Base-by-base conservation (phyloP, 2,113 vertebrate genomes). In the Python bivittatus region DNA sequence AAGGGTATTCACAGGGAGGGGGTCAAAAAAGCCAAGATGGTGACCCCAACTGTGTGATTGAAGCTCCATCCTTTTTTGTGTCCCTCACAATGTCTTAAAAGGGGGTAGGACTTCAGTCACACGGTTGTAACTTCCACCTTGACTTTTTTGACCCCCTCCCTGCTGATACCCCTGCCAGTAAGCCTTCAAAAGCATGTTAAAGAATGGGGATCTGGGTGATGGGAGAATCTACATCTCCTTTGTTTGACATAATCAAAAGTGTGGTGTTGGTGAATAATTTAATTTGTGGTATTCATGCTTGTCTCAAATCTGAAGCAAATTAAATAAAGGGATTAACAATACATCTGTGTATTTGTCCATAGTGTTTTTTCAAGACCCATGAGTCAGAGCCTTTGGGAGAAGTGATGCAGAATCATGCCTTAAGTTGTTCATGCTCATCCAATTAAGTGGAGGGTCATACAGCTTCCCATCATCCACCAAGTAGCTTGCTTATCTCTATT, bases 301-400 rank as follows among this genome's bases (percentile, higher is more conserved):
- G 27, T 58, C 86, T 42, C 68, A 83, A 20, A 88, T 83, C 20
- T 72, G 38, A 88, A 64, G 84, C 23, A 92, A 79, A 88, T 64
- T 91, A 48, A 91, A 91, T 91, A 54, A 72, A 84, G 86, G 52
- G 48, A 87, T 91, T 33, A 68, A 33, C 25, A 5, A 8, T 44
- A 6, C 33, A 8, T 38, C 38, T 58, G 15, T 84, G 54, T 58
- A 48, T 58, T 9, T 23, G 27, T 44, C 38, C 27, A 22, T 27
- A 44, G 64, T 68, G 38, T 88, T 12, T 58, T 88, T 88, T 29
- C 56, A 83, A 83, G 38, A 42, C 68, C 64, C 53, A 92, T 88
- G 72, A 92, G 68, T 17, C 38, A 58, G 48, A 17, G 23, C 56
- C 85, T 12, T n/a, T 54, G 27, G 57, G 86, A 23, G n/a, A 58